Evolutionary conservation across 2,888 invertebrate genomes (phyloP).

Genomic region (Cephus rjabovi): DNA sequence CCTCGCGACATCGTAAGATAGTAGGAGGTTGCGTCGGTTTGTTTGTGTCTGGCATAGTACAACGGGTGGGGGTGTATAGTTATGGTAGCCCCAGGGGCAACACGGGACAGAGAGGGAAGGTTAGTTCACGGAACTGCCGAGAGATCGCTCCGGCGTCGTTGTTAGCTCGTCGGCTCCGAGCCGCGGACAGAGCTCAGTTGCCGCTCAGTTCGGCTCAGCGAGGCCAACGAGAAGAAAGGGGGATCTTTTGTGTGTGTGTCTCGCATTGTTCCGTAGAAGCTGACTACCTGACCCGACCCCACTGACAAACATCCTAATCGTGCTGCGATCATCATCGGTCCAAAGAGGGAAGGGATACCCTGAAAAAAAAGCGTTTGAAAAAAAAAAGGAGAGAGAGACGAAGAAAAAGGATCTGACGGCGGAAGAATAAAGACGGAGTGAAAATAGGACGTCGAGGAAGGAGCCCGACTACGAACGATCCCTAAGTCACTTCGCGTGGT

Average conservation of each 20-base stretch:
- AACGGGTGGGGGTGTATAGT: constrained; percentile 24
- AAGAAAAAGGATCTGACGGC: constrained; percentile 11
- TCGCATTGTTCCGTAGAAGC: constrained; percentile 8
- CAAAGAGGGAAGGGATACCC: constrained; percentile 12
- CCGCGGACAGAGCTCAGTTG: constrained; percentile 70
- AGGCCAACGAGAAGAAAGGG: constrained; percentile 63
- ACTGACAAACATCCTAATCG: constrained; percentile 12
- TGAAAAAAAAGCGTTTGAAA: constrained; percentile 10
- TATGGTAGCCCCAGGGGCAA: constrained; percentile 16
- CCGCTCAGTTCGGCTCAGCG: constrained; percentile 67
- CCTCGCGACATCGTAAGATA: background rate
- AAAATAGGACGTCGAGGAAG: background rate
- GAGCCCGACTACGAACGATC: background rate
- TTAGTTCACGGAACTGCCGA: constrained; percentile 60
- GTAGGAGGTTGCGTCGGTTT: constrained; percentile 30
- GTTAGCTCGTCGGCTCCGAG: constrained; percentile 65
- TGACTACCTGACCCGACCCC: constrained; percentile 6
- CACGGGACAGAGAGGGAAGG: constrained; percentile 20
- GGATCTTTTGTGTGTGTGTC: constrained; percentile 50
- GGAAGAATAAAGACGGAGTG: constrained; percentile 4
- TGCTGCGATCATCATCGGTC: background rate
- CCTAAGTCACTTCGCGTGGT: background rate
- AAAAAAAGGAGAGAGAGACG: constrained; percentile 9
- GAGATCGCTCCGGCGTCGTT: constrained; percentile 70
- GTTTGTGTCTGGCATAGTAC: constrained; percentile 23